These are phyloP conservation scores for Prionace glauca DNA, from an alignment of 2,797 vertebrate species.

Conservation along the genomic window DNA sequence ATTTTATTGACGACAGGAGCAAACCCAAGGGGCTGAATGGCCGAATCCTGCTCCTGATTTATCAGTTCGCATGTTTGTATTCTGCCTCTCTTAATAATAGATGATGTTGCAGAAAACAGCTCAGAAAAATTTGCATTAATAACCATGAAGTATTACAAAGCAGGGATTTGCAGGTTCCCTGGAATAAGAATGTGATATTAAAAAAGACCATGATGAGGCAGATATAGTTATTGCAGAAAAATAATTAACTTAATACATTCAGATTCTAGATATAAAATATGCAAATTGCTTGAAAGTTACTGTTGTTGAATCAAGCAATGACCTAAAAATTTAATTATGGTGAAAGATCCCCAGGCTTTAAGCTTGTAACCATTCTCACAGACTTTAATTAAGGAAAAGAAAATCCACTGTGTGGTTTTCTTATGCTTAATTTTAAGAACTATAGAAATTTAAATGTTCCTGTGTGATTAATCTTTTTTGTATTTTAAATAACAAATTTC, in stretches of 20 bases:
- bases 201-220: neutral
- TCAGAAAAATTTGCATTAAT: neutral
- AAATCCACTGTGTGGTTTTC: neutral
- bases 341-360: slow-evolving; percentile 10
- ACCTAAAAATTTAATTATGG: neutral
- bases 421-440: neutral
- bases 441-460: neutral
- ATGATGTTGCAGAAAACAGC: neutral
- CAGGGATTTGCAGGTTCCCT: neutral
- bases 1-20: no score
- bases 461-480: neutral
- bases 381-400: slow-evolving; percentile 1
- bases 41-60: no score
- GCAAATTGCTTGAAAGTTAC: neutral
- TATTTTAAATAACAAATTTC: neutral
- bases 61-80: no score
- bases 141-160: neutral
- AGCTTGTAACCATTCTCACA: neutral
- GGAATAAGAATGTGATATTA: neutral
- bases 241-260: slow-evolving; percentile 11
- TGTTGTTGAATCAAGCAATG: neutral
- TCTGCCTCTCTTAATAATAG: neutral
- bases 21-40: no score
- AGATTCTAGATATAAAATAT: slow-evolving; percentile 26
- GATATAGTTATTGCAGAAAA: neutral